These are phyloP conservation scores for Coremacera marginata DNA, from an alignment of 2,888 invertebrate species.

Conservation along the genomic window DNA sequence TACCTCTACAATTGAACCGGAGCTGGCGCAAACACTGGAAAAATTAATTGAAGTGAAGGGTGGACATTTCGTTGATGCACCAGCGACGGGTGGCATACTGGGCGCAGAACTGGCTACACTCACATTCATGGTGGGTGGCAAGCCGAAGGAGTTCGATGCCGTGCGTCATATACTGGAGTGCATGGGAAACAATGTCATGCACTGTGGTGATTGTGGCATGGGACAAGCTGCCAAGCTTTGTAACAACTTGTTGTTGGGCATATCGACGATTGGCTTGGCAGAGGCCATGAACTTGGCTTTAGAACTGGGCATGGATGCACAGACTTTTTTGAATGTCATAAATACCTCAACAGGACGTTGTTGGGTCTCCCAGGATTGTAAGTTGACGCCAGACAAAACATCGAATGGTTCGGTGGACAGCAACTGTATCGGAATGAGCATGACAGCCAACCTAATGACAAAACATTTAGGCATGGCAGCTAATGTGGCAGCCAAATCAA, in stretches of 20 bases:
- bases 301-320: slow-evolving; percentile 90
- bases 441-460: slow-evolving; percentile 87
- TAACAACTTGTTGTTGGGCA: slow-evolving; percentile 95
- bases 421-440: slow-evolving; percentile 82
- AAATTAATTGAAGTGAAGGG: slow-evolving; percentile 75
- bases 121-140: slow-evolving; percentile 96
- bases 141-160: slow-evolving; percentile 74
- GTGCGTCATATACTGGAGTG: slow-evolving; percentile 78
- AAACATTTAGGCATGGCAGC: slow-evolving; percentile 95
- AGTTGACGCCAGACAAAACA: slow-evolving; percentile 94
- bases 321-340: slow-evolving; percentile 86
- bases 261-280: slow-evolving; percentile 93
- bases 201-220: slow-evolving; percentile 91
- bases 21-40: slow-evolving; percentile 78
- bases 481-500: slow-evolving; percentile 81
- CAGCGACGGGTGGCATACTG: slow-evolving; percentile 96
- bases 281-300: slow-evolving; percentile 96
- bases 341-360: slow-evolving; percentile 95
- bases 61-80: slow-evolving; percentile 88
- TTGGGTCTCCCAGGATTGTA: slow-evolving; percentile 96
- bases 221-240: slow-evolving; percentile 95
- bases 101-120: slow-evolving; percentile 92
- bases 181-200: slow-evolving; percentile 93
- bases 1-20: slow-evolving; percentile 95
- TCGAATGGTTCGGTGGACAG: slow-evolving; percentile 88